phyloP scores from a whole-genome alignment of 2,797 vertebrate genomes.

The Sebastes elongatus region DNA sequence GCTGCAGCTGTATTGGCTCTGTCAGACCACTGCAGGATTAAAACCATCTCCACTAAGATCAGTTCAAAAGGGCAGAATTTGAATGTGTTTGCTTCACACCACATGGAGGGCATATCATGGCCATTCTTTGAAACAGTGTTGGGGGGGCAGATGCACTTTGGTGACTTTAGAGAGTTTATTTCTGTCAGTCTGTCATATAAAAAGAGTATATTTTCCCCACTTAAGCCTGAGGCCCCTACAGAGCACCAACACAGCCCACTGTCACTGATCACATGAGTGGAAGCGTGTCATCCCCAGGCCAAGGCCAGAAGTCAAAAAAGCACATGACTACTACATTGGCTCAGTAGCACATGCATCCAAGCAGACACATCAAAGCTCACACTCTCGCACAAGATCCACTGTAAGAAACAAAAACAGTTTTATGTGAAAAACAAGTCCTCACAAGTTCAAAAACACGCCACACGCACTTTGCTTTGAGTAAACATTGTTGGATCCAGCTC shows the following conservation, averaged over 20 bases:
- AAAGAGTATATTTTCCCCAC: slow-evolving; percentile 38
- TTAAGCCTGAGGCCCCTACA: slow-evolving; percentile 27
- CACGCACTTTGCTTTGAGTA: slow-evolving; percentile 23
- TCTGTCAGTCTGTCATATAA: slow-evolving; percentile 46
- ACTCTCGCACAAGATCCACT: neutral
- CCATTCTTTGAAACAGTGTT: neutral
- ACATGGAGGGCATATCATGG: neutral
- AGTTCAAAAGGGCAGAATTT: neutral
- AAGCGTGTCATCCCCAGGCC: slow-evolving; percentile 70
- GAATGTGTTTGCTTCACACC: neutral
- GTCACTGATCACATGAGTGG: slow-evolving; percentile 74
- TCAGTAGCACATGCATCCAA: slow-evolving; percentile 29
- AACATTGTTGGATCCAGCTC: slow-evolving; percentile 54
- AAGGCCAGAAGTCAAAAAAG: slow-evolving; percentile 63
- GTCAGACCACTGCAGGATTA: neutral
- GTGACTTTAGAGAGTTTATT: slow-evolving; percentile 44
- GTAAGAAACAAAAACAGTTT: slow-evolving; percentile 16
- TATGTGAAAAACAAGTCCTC: slow-evolving; percentile 14
- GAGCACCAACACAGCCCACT: slow-evolving; percentile 40
- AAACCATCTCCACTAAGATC: neutral
- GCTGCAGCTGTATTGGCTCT: neutral
- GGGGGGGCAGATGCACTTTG: slow-evolving; percentile 18
- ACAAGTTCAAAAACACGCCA: slow-evolving; percentile 11
- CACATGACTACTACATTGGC: slow-evolving; percentile 79
- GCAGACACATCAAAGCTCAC: slow-evolving; percentile 17